Base-by-base conservation (phyloP, 2,888 invertebrate species). In the Drosophila lacicola region DNA sequence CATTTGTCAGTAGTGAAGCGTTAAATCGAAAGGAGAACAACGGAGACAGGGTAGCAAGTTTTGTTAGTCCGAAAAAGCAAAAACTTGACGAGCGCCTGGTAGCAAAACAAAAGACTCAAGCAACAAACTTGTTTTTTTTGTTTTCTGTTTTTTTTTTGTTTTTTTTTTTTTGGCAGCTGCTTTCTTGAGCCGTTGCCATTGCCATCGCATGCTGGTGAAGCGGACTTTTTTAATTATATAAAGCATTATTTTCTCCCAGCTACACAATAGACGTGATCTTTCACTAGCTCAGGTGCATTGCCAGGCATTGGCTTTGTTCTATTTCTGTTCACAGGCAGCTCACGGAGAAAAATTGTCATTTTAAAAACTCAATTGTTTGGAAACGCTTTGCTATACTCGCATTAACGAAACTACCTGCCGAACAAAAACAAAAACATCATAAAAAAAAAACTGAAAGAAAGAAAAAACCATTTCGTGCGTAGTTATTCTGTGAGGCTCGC, bases 351-450 rank as follows among this genome's bases (percentile, higher is more conserved):
- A 85, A 80, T 72, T 89, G 82, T 89, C 89, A 89, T 67, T 87
- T 70, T 57, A 47, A 78, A 69, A 89, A 84, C 82, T 82, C 76
- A 80, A 89, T 89, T 89, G 86, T 88, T 74, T 72, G 85, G 74
- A 78, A 89, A 80, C 63, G 68, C 55, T 74, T 70, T 64, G 41
- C 46, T 54, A 13, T 56, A 34, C 36, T 56, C 29, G 19, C 39
- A 46, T 44, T 44, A 44, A 62, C 41, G 33, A 50, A 60, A 50
- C 68, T 80, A 82, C 80, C 80, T 78, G 79, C 66, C 29, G 42
- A 56, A 36, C 49, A 57, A 68, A 54, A 63, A 45, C 14, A 53
- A 45, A n/a, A 51, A 33, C 10, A 64, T 8, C 51, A 55, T 58
- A 62, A 72, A 63, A 54, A 62, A 74, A 75, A 78, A 70, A 66